Percentiles rank a stretch among this genome's conserved stretches.
Conservation (phyloP, 1,140 invertebrate genomes). For the Brachionus sp. region DNA sequence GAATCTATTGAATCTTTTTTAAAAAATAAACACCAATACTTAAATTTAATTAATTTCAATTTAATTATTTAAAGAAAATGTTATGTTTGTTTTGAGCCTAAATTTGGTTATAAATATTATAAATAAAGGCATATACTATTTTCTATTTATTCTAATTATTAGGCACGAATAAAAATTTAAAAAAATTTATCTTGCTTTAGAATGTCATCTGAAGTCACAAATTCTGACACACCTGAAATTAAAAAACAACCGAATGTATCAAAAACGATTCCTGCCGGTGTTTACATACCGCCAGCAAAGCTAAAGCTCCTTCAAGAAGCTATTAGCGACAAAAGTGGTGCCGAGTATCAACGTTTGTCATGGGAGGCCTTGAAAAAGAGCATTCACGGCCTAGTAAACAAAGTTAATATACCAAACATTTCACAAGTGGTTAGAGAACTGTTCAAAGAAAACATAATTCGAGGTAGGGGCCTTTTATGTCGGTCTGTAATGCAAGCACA, state of each 20-base stretch:
- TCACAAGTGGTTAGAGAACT: conserved; percentile 84
- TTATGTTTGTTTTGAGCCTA: no score
- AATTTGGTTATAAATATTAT: no score
- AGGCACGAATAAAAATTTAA: no score
- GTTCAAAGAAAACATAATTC: conserved; percentile 87
- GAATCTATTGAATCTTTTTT: no score
- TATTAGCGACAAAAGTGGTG: conserved; percentile 61
- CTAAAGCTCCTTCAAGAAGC: conserved; percentile 84
- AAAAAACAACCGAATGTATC: conserved; percentile 64
- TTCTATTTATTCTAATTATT: no score
- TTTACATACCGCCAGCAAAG: conserved; percentile 96
- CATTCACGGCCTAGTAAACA: conserved; percentile 97
- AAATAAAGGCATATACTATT: no score
- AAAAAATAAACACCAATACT: no score
- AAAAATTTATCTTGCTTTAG: no score
- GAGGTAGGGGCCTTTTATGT: conserved; percentile 83
- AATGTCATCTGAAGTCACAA: conserved; percentile 14
- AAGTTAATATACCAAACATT: conserved; percentile 93
- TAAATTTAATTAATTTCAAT: no score
- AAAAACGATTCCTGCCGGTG: conserved; percentile 85
- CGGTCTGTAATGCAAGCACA: conserved; percentile 94
- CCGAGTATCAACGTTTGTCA: conserved; percentile 87
- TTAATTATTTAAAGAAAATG: no score
- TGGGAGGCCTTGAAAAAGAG: conserved; percentile 99
- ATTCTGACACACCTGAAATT: neutral